Evolutionary conservation across 2,888 invertebrate species (phyloP).

Genomic region (Dynastes tityus): DNA sequence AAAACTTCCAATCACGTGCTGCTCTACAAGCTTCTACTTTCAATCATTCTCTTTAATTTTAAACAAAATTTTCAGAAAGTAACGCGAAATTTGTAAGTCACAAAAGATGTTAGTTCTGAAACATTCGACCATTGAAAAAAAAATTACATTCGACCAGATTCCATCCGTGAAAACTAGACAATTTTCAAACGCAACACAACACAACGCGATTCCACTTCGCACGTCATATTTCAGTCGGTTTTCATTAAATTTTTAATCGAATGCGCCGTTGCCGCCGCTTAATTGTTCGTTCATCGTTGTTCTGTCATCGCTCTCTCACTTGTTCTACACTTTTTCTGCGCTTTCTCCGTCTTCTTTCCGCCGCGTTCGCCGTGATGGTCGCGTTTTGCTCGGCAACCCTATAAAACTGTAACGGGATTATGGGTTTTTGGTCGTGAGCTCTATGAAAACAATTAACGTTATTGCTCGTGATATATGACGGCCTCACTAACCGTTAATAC

Average conservation of each 20-base stretch:
- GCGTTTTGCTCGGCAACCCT: neutral
- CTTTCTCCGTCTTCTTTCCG: neutral
- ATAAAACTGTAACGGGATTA: constrained; percentile 20
- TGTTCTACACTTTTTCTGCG: neutral
- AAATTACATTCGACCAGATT: neutral
- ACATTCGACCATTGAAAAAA: neutral
- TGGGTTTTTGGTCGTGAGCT: neutral
- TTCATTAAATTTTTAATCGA: constrained; percentile 39
- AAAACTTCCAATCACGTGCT: too few species aligned
- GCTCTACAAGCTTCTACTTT: too few species aligned
- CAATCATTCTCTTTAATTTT: too few species aligned
- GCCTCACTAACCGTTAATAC: neutral
- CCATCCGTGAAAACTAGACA: neutral
- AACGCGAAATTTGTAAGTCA: too few species aligned
- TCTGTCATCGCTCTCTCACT: neutral
- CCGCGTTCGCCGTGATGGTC: too few species aligned
- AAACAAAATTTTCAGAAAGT: too few species aligned
- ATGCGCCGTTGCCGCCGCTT: constrained; percentile 15
- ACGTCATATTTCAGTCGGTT: constrained; percentile 39
- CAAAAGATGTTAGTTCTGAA: neutral
- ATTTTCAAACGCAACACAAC: neutral
- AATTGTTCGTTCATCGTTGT: constrained; percentile 28
- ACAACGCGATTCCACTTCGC: neutral
- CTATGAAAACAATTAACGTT: constrained; percentile 25
- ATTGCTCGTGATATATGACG: constrained; percentile 9